phyloP scores from a whole-genome alignment of 2,888 invertebrate species.

The Hedychridium roseum region DNA sequence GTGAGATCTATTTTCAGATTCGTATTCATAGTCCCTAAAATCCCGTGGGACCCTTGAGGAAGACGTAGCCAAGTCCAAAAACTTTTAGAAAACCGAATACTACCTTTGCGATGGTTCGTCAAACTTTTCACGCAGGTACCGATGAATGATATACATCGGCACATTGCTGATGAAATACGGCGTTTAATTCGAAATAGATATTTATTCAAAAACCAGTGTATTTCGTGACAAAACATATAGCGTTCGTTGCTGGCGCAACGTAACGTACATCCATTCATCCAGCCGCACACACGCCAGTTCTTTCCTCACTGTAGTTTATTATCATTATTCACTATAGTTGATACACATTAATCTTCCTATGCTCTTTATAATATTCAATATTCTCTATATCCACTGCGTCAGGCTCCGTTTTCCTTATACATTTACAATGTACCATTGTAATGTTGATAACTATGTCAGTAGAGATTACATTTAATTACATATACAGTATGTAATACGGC shows the following conservation, averaged over 20 bases:
- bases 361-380: conserved; percentile 34
- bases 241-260: conserved; percentile 48
- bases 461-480: conserved; percentile 39
- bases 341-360: conserved; percentile 23
- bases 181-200: conserved; percentile 60
- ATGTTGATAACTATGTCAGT: conserved; percentile 29
- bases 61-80: too few species aligned
- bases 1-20: too few species aligned
- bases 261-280: conserved; percentile 45
- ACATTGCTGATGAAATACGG: too few species aligned
- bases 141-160: too few species aligned
- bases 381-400: conserved; percentile 25
- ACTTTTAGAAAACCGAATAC: too few species aligned
- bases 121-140: too few species aligned
- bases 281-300: conserved; percentile 39
- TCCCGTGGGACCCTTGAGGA: too few species aligned
- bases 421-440: conserved; percentile 34
- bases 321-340: conserved; percentile 23
- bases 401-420: conserved; percentile 31
- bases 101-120: too few species aligned
- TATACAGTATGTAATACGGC: conserved; percentile 41
- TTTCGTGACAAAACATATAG: conserved; percentile 59
- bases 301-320: conserved; percentile 22
- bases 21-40: too few species aligned
- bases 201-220: conserved; percentile 61